Percentiles rank a stretch among this genome's conserved stretches.
These are phyloP conservation scores for Mus caroli DNA, from an alignment of 2,797 vertebrate genomes.

Conservation along the genomic window DNA sequence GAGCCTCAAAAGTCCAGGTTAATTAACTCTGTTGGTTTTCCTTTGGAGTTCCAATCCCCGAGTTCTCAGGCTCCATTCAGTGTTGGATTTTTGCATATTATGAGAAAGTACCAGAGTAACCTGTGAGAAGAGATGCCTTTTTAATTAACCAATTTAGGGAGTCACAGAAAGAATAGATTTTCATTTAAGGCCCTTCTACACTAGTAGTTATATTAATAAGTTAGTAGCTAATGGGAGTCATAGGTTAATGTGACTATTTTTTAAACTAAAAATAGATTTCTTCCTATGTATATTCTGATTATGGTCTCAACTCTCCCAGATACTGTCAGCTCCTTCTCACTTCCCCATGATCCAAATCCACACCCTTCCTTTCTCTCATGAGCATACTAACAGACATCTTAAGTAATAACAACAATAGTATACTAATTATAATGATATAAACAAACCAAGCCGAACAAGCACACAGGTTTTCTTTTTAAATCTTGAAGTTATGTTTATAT, in stretches of 20 bases:
- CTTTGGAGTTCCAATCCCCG: background rate
- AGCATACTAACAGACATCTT: background rate
- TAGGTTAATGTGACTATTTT: background rate
- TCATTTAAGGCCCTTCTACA: constrained; percentile 17
- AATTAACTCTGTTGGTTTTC: background rate
- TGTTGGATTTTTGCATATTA: background rate
- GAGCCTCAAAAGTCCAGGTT: background rate
- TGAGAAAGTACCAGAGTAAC: background rate
- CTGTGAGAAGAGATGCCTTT: background rate
- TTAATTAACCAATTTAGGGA: constrained; percentile 24
- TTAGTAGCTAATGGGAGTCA: background rate
- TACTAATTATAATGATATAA: background rate
- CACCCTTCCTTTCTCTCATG: background rate
- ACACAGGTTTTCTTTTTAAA: background rate
- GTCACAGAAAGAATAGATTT: background rate
- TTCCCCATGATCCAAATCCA: background rate
- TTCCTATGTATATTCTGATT: background rate
- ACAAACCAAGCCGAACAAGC: background rate
- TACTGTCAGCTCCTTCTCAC: background rate
- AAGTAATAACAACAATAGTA: background rate
- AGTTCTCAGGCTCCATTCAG: no score
- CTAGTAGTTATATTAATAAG: background rate
- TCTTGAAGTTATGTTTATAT: constrained; percentile 35
- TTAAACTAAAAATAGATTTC: background rate
- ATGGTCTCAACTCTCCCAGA: background rate